Conservation (phyloP, 2,888 invertebrate species). For the Micropterix aruncella region DNA sequence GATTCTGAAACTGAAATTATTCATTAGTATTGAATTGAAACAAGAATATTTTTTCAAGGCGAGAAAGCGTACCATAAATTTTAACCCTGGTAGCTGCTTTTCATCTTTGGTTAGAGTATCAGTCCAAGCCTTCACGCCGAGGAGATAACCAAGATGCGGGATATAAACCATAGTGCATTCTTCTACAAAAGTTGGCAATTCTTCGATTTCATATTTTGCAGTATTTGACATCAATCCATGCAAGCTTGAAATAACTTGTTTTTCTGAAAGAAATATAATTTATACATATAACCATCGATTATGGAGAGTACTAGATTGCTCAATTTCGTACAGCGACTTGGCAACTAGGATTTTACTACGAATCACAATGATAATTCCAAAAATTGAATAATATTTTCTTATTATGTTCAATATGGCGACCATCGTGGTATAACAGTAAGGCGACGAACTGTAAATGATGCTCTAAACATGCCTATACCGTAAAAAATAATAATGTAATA, state of each 20-base stretch:
- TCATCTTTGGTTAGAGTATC: conserved; percentile 38
- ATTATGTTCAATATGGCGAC: no score
- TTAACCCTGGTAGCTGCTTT: conserved; percentile 47
- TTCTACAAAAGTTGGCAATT: conserved; percentile 49
- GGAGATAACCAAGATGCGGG: conserved; percentile 65
- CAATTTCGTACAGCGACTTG: no score
- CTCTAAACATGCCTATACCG: no score
- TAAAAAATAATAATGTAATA: no score
- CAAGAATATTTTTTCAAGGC: conserved; percentile 5
- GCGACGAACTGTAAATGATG: no score
- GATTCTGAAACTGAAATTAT: conserved; percentile 41
- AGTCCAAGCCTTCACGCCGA: conserved; percentile 58
- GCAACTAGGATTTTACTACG: no score
- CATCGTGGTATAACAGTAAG: no score
- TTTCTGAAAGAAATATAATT: conserved; percentile 34
- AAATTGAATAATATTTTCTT: no score
- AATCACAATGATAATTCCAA: no score
- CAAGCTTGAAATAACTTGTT: conserved; percentile 52
- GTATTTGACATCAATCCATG: conserved; percentile 59
- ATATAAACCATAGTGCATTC: conserved; percentile 55
- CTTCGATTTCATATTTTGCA: conserved; percentile 52
- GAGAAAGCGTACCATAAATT: conserved; percentile 48
- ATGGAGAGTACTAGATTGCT: background rate
- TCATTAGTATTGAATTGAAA: background rate
- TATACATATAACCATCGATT: background rate